Conservation (phyloP, 2,113 vertebrate species). For the Toxotes chatareus region DNA sequence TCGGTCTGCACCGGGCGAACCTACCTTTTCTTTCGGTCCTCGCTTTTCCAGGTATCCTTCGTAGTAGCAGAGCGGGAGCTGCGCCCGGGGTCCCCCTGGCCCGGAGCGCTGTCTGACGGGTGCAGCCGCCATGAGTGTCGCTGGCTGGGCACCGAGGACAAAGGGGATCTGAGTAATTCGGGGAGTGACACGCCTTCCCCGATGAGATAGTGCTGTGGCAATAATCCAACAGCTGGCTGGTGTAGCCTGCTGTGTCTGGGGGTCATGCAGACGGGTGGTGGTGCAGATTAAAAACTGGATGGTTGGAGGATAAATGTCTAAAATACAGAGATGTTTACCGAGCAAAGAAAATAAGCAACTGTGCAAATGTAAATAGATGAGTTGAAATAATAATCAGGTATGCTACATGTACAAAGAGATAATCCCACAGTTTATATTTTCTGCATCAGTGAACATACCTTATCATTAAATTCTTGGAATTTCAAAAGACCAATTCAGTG, state of each 20-base stretch:
- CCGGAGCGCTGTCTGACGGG: slow-evolving; percentile 83
- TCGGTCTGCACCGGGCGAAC: slow-evolving; percentile 5
- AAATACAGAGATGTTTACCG: background rate
- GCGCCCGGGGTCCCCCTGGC: slow-evolving; percentile 74
- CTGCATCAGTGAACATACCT: background rate
- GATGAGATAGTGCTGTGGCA: slow-evolving; percentile 74
- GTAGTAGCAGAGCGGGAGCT: slow-evolving; percentile 86
- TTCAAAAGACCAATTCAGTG: background rate
- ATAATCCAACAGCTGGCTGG: slow-evolving; percentile 74
- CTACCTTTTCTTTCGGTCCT: slow-evolving; percentile 85
- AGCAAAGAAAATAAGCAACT: slow-evolving; percentile 2
- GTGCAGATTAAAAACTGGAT: slow-evolving; percentile 31
- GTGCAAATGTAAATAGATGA: background rate
- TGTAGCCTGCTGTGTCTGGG: slow-evolving; percentile 57
- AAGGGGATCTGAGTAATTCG: slow-evolving; percentile 79
- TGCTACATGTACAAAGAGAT: background rate
- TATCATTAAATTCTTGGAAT: background rate
- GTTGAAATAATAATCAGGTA: background rate
- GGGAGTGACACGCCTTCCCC: slow-evolving; percentile 82
- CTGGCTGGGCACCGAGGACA: slow-evolving; percentile 84
- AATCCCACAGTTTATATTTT: background rate
- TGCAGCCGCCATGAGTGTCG: slow-evolving; percentile 85
- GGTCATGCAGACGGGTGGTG: slow-evolving; percentile 45
- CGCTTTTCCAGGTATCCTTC: slow-evolving; percentile 90
- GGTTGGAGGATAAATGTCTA: slow-evolving; percentile 3